A percentile compares a stretch with the other conserved stretches of the same genome.
Conservation (phyloP, 2,113 vertebrate species). For the Podarcis raffonei region DNA sequence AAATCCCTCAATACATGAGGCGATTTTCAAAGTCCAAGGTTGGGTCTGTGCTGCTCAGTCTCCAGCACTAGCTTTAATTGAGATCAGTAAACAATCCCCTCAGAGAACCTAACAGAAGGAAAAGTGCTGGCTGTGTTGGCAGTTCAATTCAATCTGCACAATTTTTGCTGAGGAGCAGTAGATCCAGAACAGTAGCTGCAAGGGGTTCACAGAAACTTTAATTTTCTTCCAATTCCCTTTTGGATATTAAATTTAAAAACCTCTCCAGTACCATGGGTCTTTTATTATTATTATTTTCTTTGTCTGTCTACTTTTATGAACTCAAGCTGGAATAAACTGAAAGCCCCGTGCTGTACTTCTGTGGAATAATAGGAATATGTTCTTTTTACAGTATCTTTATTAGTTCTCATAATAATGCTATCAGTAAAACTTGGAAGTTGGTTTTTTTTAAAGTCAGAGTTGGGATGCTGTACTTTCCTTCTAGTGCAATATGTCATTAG, state of each 20-base stretch:
- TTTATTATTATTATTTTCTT: constrained; percentile 19
- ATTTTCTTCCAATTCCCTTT: constrained; percentile 35
- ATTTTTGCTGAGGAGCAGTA: constrained; percentile 46
- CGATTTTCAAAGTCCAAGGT: constrained; percentile 17
- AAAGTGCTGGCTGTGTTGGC: constrained; percentile 41
- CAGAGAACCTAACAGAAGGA: constrained; percentile 35
- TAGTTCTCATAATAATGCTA: neutral
- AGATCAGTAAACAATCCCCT: constrained; percentile 35
- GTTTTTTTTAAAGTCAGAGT: neutral
- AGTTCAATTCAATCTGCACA: constrained; percentile 33
- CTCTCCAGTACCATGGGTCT: neutral
- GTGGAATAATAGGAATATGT: neutral
- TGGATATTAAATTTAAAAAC: constrained; percentile 43
- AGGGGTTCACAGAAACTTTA: constrained; percentile 43
- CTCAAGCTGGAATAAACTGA: constrained; percentile 16
- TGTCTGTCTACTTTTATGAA: constrained; percentile 3
- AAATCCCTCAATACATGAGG: constrained; percentile 5
- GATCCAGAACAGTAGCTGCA: constrained; percentile 35
- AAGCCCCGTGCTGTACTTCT: neutral
- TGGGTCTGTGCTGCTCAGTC: constrained; percentile 9
- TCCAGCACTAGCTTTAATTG: constrained; percentile 14
- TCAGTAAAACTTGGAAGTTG: neutral
- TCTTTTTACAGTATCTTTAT: constrained; percentile 8
- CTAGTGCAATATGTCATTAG: neutral
- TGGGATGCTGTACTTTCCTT: neutral